Base-by-base conservation (phyloP, 2,797 vertebrate genomes). In the Lates japonicus region DNA sequence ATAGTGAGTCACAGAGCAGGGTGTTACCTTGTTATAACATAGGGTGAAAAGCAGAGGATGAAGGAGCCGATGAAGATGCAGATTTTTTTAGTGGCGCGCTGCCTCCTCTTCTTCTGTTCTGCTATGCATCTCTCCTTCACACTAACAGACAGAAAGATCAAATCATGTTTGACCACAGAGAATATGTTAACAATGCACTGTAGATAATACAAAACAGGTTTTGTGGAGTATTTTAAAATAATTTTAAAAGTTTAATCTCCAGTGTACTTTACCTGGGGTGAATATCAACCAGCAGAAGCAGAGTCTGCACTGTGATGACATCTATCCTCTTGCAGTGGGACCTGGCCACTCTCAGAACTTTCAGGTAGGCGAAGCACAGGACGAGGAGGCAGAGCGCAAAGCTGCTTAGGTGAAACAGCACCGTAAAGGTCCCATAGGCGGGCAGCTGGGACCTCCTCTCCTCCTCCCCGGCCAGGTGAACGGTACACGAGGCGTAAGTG, bases 1-100 rank as follows among this genome's bases (percentile, higher is more conserved):
- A 46, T 2, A 62, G 7, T 16, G 12, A 35, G n/a, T 17, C 14
- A 20, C 4, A 22, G 1, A 55, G 62, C 3, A 37, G 35, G 2
- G 2, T 51, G 16, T 84, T 90, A 97, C 95, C 95, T 95, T 82
- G 96, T 97, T 81, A 96, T 92, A 67, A 95, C 95, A 39, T 96
- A 96, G 10, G 96, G 96, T 74, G 95, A 94, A 86, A 97, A 97
- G 90, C 95, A 96, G 82, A 96, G 49, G 80, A 96, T 80, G 79
- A 97, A 97, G 1, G 97, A 95, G 20, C 96, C 95, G 54, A 95
- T 97, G 92, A 96, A 97, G 93, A 96, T 87, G 91, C 95, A 93
- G 66, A 96, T 96, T 88, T 97, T 96, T 88, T 96, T 95, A 5
- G 94, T 93, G 49, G 95, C 96, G 0, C 94, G 86, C 75, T 88